Evolutionary conservation across 2,797 vertebrate genomes (phyloP), one percentile per base, ranked within the genome.

Genomic region (Intellagama lesueurii): DNA sequence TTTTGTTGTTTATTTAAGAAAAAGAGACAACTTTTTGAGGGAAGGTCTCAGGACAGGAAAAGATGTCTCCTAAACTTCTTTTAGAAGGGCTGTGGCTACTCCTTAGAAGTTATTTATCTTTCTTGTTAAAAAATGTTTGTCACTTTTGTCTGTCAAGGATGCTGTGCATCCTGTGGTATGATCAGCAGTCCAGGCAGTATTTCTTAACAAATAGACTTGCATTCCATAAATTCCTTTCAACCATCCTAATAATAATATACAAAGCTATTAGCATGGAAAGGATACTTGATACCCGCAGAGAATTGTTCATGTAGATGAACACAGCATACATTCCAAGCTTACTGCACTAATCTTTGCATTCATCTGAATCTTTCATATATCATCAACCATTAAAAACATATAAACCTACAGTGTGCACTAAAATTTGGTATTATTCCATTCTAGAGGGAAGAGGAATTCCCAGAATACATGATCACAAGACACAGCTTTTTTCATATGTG

Each of bases 101-200:
- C 90, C 93, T 96, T 92, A 94, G 94, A 91, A 87, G 91, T 93
- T 80, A 90, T 93, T 95, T 95, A 91, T 94, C 95, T 95, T 95
- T 96, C 95, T 93, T 91, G 93, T 86, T 89, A 83, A 89, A 83
- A 83, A 85, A 9, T 80, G 22, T 44, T 84, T n/a, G 87, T 64
- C 87, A 68, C 90, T 90, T 64, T 92, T 91, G 91, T 91, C 94
- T 92, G 95, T 32, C 81, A 90, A 70, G 85, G 69, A 92, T 86
- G n/a, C 88, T 64, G 49, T 30, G 92, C 85, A 73, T 93, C 87
- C 88, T 79, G 91, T 83, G 90, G 76, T 81, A 91, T 86, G 92
- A 83, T 87, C 64, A 86, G 76, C 88, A 35, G 88, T 85, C 88
- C 93, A 83, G 40, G 73, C 73, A 19, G 80, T 81, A 87, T 47